These are phyloP conservation scores for Ellobium chinense DNA, from an alignment of 2,888 invertebrate genomes.

Conservation along the genomic window DNA sequence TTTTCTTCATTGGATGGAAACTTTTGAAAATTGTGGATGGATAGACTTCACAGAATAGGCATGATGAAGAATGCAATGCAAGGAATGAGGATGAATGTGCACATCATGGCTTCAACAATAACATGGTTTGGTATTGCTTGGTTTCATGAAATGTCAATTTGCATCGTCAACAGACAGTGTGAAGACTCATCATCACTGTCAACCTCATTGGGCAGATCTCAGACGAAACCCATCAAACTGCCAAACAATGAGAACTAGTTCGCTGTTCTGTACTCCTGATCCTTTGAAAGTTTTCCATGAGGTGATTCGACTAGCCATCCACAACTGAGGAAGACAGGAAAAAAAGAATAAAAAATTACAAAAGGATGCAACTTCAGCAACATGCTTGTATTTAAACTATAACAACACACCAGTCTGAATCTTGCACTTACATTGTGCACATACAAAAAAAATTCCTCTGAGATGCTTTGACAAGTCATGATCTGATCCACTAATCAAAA, in stretches of 20 bases:
- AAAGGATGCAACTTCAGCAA: not conserved
- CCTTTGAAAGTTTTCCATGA: not conserved
- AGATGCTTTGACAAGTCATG: too few species aligned
- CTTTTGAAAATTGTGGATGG: too few species aligned
- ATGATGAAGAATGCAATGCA: too few species aligned
- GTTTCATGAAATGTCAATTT: too few species aligned
- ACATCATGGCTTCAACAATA: too few species aligned
- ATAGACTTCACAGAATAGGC: too few species aligned
- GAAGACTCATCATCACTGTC: not conserved
- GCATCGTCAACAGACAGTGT: too few species aligned
- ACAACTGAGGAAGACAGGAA: not conserved
- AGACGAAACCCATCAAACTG: not conserved
- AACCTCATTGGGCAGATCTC: not conserved
- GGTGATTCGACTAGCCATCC: constrained; percentile 1
- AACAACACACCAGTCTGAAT: not conserved
- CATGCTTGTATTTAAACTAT: not conserved
- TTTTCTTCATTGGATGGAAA: too few species aligned
- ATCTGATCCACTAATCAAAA: too few species aligned
- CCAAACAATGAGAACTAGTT: not conserved
- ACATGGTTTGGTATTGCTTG: too few species aligned
- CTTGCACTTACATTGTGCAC: not conserved
- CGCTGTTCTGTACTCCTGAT: not conserved
- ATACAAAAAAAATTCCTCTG: not conserved
- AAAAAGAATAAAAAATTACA: not conserved
- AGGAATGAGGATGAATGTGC: too few species aligned